Evolutionary conservation across 2,113 vertebrate species (phyloP).

Genomic region (Hemiprocne comata): DNA sequence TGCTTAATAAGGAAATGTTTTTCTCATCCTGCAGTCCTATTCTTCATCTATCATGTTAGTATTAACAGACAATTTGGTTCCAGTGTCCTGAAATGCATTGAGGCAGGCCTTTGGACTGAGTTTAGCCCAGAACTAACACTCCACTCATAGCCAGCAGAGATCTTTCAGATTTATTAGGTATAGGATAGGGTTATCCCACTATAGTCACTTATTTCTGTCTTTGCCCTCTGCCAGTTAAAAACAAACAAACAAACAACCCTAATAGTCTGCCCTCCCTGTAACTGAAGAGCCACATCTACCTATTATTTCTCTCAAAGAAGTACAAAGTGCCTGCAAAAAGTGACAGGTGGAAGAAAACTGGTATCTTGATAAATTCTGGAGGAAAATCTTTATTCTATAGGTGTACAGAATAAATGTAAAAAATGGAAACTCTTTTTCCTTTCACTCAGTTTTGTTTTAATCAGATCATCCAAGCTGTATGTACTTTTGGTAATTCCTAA

Average conservation of each 20-base stretch:
- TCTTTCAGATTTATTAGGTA: background rate
- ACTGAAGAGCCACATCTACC: background rate
- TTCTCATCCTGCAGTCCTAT: background rate
- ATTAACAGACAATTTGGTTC: background rate
- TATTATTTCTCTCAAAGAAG: background rate
- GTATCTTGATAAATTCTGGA: background rate
- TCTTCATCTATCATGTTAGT: background rate
- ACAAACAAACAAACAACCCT: background rate
- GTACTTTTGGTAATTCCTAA: background rate
- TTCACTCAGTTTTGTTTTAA: background rate
- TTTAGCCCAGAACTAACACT: background rate
- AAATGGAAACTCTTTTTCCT: background rate
- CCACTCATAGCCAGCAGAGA: background rate
- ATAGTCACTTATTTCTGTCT: background rate
- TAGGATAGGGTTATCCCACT: background rate
- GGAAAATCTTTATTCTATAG: background rate
- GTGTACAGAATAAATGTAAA: background rate
- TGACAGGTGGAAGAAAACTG: background rate
- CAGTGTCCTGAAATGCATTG: background rate
- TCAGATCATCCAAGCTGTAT: background rate
- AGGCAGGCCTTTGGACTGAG: background rate
- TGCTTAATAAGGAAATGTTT: background rate
- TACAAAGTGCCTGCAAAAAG: background rate
- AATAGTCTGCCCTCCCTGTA: background rate
- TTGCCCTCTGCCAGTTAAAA: background rate